These are phyloP conservation scores for Meles meles DNA, from an alignment of 2,113 vertebrate genomes.

Conservation along the genomic window DNA sequence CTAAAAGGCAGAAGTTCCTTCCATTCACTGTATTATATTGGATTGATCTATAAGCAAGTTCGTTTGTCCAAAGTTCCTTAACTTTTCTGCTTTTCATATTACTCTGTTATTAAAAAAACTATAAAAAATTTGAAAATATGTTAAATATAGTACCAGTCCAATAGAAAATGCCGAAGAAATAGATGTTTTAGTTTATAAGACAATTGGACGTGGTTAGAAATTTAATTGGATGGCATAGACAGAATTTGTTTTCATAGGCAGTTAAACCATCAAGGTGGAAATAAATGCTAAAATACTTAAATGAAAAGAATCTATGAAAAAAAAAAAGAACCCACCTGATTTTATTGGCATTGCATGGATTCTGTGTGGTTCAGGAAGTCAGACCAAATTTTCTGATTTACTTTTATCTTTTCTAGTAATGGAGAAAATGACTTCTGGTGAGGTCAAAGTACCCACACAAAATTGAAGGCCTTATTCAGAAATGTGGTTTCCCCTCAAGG, in stretches of 20 bases:
- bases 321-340: neutral
- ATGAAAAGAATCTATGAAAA: neutral
- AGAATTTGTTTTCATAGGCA: neutral
- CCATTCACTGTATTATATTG: neutral
- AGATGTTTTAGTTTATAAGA: neutral
- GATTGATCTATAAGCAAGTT: neutral
- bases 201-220: neutral
- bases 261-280: neutral
- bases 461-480: neutral
- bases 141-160: neutral
- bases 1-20: neutral
- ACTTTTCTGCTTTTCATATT: neutral
- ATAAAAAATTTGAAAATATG: neutral
- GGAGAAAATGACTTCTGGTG: neutral
- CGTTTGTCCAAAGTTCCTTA: neutral
- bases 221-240: neutral
- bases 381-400: neutral
- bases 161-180: neutral
- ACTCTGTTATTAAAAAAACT: neutral
- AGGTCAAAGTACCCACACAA: neutral
- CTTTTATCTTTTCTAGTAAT: neutral
- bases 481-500: neutral
- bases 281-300: neutral
- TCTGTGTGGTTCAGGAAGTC: neutral
- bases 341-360: neutral